Conservation (phyloP, 2,888 invertebrate genomes). For the Caenorhabditis sinica region DNA sequence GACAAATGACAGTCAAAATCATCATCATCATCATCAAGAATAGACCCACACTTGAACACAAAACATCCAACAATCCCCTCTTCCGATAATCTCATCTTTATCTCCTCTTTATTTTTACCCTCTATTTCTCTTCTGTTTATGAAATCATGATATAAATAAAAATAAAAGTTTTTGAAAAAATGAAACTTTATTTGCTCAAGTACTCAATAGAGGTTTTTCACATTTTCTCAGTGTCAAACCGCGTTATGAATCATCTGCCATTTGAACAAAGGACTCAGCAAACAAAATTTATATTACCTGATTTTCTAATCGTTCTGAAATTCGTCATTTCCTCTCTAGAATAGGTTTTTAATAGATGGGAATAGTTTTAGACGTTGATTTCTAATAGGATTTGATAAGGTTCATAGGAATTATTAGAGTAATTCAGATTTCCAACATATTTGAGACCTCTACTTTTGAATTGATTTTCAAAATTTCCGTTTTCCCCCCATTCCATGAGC, state of each 20-base stretch:
- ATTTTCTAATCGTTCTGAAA: background rate
- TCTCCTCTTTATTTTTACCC: background rate
- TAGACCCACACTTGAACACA: background rate
- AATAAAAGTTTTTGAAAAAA: slow-evolving; percentile 21
- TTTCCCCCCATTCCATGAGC: background rate
- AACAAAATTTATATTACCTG: background rate
- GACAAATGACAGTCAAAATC: slow-evolving; percentile 51
- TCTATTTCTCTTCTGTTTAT: background rate
- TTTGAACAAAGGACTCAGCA: slow-evolving; percentile 22
- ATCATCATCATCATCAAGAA: slow-evolving; percentile 38
- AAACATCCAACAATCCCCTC: too few relatives aligned
- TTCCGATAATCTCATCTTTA: background rate
- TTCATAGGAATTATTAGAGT: too few relatives aligned
- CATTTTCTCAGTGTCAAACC: slow-evolving; percentile 19
- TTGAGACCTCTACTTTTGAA: too few relatives aligned
- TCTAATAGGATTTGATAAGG: too few relatives aligned
- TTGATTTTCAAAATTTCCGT: background rate
- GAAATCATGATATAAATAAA: background rate
- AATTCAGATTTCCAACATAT: too few relatives aligned
- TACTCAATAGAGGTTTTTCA: slow-evolving; percentile 28
- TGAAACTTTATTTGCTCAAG: slow-evolving; percentile 34
- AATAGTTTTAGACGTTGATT: too few relatives aligned
- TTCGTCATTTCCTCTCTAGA: background rate
- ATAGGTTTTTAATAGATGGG: too few relatives aligned
- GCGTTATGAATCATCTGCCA: slow-evolving; percentile 30